These are phyloP conservation scores for Opisthocomus hoazin DNA, from an alignment of 2,113 vertebrate genomes.

Conservation along the genomic window DNA sequence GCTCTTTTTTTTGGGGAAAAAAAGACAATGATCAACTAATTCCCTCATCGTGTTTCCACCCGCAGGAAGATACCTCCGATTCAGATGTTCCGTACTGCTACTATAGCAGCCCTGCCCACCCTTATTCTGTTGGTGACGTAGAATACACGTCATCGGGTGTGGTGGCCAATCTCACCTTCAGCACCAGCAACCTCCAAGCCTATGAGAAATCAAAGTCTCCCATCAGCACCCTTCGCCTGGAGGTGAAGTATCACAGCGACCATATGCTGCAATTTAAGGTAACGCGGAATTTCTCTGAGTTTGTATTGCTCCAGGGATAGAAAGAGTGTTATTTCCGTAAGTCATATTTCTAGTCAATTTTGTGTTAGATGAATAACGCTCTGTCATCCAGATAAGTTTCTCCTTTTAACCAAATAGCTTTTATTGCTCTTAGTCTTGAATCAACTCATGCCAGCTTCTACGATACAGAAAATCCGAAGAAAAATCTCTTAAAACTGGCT, in stretches of 20 bases:
- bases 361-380: too few relatives aligned
- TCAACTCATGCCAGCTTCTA: fast-evolving
- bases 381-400: neutral
- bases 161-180: conserved; percentile 64
- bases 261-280: conserved; percentile 90
- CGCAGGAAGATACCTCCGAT: neutral
- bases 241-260: conserved; percentile 77
- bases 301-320: neutral
- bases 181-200: neutral
- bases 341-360: neutral
- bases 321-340: too few relatives aligned
- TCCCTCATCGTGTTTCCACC: neutral
- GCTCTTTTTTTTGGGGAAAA: neutral
- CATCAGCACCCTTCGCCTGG: conserved; percentile 73
- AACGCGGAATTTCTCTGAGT: neutral
- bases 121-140: conserved; percentile 47
- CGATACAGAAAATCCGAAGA: neutral
- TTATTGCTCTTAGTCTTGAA: too few relatives aligned
- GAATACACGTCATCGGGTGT: conserved; percentile 20
- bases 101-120: conserved; percentile 64
- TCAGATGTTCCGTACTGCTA: conserved; percentile 66
- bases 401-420: neutral
- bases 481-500: neutral
- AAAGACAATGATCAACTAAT: fast-evolving
- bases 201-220: conserved; percentile 22